Evolutionary conservation across 2,797 vertebrate species (phyloP).

Genomic region (Cirrhinus molitorella): DNA sequence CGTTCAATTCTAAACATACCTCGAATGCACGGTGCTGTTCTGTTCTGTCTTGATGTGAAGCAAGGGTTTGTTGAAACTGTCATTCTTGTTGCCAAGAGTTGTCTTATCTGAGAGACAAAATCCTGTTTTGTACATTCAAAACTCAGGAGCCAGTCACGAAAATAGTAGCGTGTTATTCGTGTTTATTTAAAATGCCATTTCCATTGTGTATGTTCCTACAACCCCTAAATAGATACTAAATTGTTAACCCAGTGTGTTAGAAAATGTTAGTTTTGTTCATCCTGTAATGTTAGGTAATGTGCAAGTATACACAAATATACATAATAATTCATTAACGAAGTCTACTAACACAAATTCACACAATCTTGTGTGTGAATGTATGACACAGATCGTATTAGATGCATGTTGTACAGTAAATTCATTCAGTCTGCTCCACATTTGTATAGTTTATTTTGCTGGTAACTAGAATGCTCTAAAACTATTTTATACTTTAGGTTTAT

Average conservation of each 20-base stretch:
- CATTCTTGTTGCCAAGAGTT: background rate
- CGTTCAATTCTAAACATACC: slow-evolving; percentile 6
- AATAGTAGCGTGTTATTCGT: background rate
- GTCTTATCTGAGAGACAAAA: background rate
- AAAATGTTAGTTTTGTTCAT: background rate
- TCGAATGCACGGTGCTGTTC: slow-evolving; percentile 9
- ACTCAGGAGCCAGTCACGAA: slow-evolving; percentile 1
- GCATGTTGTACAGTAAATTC: slow-evolving; percentile 14
- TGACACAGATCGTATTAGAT: background rate
- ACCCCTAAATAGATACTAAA: background rate
- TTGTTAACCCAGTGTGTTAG: background rate
- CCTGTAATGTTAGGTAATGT: background rate
- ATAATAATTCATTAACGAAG: background rate
- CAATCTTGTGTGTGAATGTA: background rate
- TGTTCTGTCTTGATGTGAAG: slow-evolving; percentile 13
- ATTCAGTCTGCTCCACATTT: background rate
- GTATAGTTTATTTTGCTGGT: slow-evolving; percentile 44
- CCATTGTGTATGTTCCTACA: background rate
- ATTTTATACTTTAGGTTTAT: slow-evolving; percentile 39
- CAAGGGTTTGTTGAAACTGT: background rate
- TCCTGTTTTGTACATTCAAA: background rate
- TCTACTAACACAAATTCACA: background rate
- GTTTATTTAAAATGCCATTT: slow-evolving; percentile 11
- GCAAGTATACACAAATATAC: background rate
- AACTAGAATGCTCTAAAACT: slow-evolving; percentile 31